Percentiles rank a stretch among this genome's conserved stretches.
Evolutionary conservation across 2,797 vertebrate genomes (phyloP).

Genomic region (Pampus argenteus): DNA sequence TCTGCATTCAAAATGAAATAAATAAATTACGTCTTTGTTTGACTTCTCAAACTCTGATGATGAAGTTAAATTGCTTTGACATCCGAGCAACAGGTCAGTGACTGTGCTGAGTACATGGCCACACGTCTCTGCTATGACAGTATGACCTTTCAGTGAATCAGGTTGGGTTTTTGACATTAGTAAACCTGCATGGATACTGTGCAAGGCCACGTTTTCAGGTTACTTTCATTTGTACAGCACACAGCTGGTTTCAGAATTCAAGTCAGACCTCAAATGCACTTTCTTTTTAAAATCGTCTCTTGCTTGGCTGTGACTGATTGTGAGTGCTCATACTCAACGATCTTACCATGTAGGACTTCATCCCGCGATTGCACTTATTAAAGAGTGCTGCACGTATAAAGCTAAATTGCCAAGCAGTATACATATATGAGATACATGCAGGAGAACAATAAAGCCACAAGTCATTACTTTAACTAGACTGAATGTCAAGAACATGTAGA

Average conservation of each 20-base stretch:
- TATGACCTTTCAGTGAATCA: background rate
- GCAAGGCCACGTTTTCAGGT: background rate
- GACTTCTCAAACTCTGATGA: background rate
- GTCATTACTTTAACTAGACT: background rate
- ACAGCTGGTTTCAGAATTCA: slow-evolving; percentile 13
- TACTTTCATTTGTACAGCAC: background rate
- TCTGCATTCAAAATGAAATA: background rate
- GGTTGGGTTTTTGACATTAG: background rate
- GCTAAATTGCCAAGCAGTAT: background rate
- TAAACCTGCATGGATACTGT: background rate
- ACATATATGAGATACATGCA: background rate
- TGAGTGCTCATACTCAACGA: background rate
- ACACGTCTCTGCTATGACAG: slow-evolving; percentile 9
- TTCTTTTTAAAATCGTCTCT: background rate
- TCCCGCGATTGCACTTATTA: background rate
- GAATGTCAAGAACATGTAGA: background rate
- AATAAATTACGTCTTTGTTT: background rate
- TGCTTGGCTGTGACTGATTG: background rate
- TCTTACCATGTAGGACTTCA: background rate
- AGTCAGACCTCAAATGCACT: background rate
- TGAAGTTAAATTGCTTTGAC: background rate
- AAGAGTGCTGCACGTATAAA: no score
- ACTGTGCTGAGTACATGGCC: no score
- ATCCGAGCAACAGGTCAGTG: background rate
- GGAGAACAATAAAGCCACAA: background rate